Conservation (phyloP, 2,797 vertebrate species). For the Gobio occitaniae region DNA sequence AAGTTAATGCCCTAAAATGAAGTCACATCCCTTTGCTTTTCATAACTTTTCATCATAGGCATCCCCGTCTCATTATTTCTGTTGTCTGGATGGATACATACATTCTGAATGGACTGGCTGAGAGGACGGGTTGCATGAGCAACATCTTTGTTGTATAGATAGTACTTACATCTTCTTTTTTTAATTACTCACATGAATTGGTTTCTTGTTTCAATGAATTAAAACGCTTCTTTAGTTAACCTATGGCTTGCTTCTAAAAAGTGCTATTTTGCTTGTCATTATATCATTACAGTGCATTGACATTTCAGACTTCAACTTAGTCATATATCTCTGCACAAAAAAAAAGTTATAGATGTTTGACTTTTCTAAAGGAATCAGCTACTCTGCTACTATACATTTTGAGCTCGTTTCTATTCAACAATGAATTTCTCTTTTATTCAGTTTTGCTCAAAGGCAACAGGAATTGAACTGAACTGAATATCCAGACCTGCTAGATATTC, state of each 20-base stretch:
- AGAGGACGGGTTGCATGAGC: background rate
- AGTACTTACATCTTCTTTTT: background rate
- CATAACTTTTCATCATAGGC: background rate
- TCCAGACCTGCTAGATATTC: slow-evolving; percentile 31
- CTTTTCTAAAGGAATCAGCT: background rate
- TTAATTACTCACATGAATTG: background rate
- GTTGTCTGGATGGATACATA: background rate
- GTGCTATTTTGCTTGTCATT: background rate
- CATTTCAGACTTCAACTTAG: background rate
- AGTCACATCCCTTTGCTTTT: background rate
- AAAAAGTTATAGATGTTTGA: too few relatives aligned
- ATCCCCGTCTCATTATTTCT: background rate
- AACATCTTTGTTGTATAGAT: background rate
- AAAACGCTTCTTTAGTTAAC: slow-evolving; percentile 10
- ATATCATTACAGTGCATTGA: background rate
- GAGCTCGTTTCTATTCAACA: slow-evolving; percentile 29
- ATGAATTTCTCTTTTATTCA: slow-evolving; percentile 17
- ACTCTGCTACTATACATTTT: slow-evolving; percentile 10
- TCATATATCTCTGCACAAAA: background rate
- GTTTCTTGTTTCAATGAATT: background rate
- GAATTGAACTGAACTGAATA: slow-evolving; percentile 36
- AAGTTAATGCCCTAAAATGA: background rate
- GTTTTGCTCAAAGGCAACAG: slow-evolving; percentile 37
- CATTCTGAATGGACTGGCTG: background rate
- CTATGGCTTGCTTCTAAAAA: background rate